Evolutionary conservation across 2,888 invertebrate genomes (phyloP), one percentile per base, ranked within the genome.

Genomic region (Melanostoma mellinum): DNA sequence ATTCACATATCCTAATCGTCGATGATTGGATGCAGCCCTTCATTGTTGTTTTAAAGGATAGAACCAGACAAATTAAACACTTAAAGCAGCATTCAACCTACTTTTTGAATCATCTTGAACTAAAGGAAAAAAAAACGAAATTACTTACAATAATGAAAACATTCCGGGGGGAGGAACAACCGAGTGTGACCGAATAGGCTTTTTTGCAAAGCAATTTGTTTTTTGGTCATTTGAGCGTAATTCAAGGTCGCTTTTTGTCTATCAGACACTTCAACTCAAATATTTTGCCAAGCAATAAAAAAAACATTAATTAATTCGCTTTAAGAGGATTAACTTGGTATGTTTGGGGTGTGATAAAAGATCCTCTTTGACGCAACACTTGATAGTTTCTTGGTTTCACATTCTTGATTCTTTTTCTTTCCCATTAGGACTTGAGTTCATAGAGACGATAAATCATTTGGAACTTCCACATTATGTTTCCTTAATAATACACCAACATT

Each of bases 1-100:
- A 35, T 20, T 44, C 68, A n/a, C 46, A 35, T 5, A 46, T 36
- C 36, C 46, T 30, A 52, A 73, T 32, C 53, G 55, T 20, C 53
- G 52, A 53, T 61, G 72, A 38, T 46, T 73, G 55, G 63, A 73
- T 53, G 73, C 32, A 63, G 55, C 73, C 38, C 53, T 56, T 56
- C 56, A 44, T 61, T 46, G 53, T 61, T 61, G 50, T 50, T 61
- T 63, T 50, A 10, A 42, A 48, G 56, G 40, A 56, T 50, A 56
- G 40, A 38, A 38, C 63, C 55, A 20, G 20, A 20, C 20, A 20
- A 20, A 20, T 20, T 20, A 20, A 20, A 20, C 20, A 20, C 20
- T 20, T 20, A 38, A 72, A 44, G 52, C 9, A 61, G 55, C 52
- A 46, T 71, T 10, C 38, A 65, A 48, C 73, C 72, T 53, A 61